A percentile compares a stretch with the other conserved stretches of the same genome.
Conservation (phyloP, 1,140 invertebrate species). For the Matsumurasca onukii region DNA sequence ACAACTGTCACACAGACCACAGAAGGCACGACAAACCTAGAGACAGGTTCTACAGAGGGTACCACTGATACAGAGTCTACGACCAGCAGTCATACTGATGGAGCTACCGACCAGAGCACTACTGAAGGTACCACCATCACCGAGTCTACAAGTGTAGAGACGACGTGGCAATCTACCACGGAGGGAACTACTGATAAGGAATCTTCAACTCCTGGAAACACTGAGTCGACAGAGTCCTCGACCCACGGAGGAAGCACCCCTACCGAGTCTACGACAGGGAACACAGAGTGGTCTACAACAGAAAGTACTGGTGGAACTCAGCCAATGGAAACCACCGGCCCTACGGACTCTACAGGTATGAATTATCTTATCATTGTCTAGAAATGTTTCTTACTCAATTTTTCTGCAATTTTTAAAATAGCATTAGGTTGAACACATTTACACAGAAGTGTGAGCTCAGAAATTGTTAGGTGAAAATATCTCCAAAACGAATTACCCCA, state of each 20-base stretch:
- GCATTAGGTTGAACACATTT: too few relatives aligned
- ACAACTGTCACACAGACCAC: conserved; percentile 24
- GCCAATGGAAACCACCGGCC: conserved; percentile 37
- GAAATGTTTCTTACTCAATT: too few relatives aligned
- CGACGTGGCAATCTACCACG: conserved; percentile 25
- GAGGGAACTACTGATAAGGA: conserved; percentile 20
- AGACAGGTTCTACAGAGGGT: background rate
- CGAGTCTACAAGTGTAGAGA: conserved; percentile 11
- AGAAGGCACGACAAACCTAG: conserved; percentile 14
- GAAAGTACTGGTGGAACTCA: conserved; percentile 34
- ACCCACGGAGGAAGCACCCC: conserved; percentile 21
- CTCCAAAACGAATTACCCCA: too few relatives aligned
- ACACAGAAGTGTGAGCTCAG: too few relatives aligned
- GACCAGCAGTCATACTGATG: background rate
- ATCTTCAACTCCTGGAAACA: conserved; percentile 32
- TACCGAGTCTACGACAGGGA: conserved; percentile 13
- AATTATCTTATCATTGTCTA: too few relatives aligned
- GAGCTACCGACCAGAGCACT: background rate
- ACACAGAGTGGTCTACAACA: conserved; percentile 5
- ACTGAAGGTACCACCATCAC: conserved; percentile 20
- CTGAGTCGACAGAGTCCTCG: conserved; percentile 4
- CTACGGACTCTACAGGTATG: conserved; percentile 34
- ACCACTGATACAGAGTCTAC: conserved; percentile 16
- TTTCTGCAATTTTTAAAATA: too few relatives aligned
- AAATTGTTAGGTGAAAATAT: too few relatives aligned